Evolutionary conservation across 2,113 vertebrate species (phyloP).

Genomic region (Furnarius figulus): DNA sequence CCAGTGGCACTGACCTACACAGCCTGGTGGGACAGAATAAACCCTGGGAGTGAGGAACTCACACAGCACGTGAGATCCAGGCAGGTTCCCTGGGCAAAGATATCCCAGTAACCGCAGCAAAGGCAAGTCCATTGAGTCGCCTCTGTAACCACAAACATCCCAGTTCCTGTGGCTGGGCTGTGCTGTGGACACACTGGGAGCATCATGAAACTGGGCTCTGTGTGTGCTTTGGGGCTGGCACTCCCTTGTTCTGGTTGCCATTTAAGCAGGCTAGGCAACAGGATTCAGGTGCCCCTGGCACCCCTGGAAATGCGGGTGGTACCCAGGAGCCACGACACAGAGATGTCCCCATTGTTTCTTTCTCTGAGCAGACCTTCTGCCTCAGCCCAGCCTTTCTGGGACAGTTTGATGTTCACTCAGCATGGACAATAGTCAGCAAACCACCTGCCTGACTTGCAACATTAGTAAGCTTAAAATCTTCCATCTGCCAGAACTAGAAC

Average conservation of each 20-base stretch:
- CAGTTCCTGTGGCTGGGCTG: background rate
- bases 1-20: background rate
- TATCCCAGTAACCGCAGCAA: background rate
- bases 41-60: conserved; percentile 55
- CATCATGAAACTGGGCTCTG: background rate
- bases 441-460: background rate
- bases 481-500: background rate
- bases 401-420: background rate
- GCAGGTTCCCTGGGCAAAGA: conserved; percentile 7
- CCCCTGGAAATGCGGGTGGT: fast-evolving
- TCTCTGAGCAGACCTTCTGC: background rate
- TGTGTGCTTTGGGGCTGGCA: background rate
- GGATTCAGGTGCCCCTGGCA: background rate
- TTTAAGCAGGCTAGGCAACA: background rate
- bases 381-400: background rate
- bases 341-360: background rate
- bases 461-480: background rate
- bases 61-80: background rate
- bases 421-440: background rate
- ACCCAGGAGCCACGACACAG: background rate
- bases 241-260: background rate
- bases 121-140: background rate
- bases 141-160: conserved; percentile 40
- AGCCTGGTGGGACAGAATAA: conserved; percentile 30
- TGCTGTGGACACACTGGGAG: background rate